Base-by-base conservation (phyloP, 2,888 invertebrate species). In the Pherbina coryleti region DNA sequence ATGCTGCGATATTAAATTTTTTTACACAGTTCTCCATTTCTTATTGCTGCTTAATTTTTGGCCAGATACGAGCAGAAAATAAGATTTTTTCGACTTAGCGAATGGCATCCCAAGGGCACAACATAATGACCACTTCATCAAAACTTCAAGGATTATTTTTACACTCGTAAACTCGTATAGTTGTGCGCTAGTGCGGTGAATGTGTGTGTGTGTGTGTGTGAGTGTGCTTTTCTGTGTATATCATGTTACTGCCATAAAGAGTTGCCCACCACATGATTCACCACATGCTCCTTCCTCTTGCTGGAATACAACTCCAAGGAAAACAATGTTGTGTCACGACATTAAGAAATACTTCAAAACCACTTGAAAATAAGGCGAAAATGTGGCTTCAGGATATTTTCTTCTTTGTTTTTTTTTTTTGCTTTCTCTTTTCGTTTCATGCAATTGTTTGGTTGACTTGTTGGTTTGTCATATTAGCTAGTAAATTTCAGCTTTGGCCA, bases 111-210 rank as follows among this genome's bases (percentile, higher is more conserved):
- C 60, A 44, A 9, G 44, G 60, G 62, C 73, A 14, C n/a, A 25
- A 62, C 25, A 25, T 73, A 73, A 73, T 73, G 73, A 60, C 73
- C 73, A 73, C 73, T 73, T 67, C 75, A 75, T 51, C 17, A 34
- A 44, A 34, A 73, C 44, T 49, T 49, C 31, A 64, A 74, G 73
- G 44, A 75, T 75, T 75, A 75, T 37, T 34, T 55, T 67, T 51
- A 31, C 11, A 11, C n/a, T n/a, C n/a, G 67, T 11, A 8, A 11
- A n/a, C n/a, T n/a, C n/a, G n/a, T 34, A n/a, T 49, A 49, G 19
- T 5, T 22, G 37, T 25, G 69, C 28, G 28, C 25, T 60, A 25
- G 60, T 28, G 22, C 14, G n/a, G 7, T 11, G 1, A 11, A 14
- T n/a, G 70, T n/a, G 28, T 53, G n/a, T 28, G 28, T 2, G 31